Conservation (phyloP, 2,888 invertebrate species). For the Trichacis sp. region DNA sequence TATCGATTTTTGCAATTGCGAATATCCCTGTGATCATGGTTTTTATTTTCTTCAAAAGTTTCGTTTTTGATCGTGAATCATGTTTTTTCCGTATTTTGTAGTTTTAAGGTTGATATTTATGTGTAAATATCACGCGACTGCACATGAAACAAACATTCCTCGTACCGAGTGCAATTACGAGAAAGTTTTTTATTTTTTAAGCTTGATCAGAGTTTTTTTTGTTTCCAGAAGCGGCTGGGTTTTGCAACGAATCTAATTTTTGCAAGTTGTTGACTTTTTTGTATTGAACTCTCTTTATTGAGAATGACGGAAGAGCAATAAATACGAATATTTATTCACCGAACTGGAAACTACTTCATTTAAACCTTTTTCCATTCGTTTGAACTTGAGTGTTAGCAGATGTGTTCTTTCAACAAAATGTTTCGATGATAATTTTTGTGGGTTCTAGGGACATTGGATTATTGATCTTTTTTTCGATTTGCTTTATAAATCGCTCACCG, state of each 20-base stretch:
- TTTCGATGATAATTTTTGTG: no score
- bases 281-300: no score
- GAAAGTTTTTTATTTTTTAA: background rate
- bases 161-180: conserved; percentile 11
- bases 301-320: conserved; percentile 4
- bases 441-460: no score
- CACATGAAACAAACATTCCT: conserved; percentile 60
- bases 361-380: no score
- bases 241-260: background rate
- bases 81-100: background rate
- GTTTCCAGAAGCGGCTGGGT: background rate
- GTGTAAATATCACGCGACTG: conserved; percentile 49
- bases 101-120: background rate
- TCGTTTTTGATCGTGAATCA: background rate
- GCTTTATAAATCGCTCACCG: no score
- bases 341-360: no score
- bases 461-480: no score
- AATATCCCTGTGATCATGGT: no score
- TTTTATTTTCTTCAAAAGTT: no score
- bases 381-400: no score
- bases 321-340: conserved; percentile 28
- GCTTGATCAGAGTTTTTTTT: background rate
- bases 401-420: no score
- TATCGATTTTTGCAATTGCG: no score
- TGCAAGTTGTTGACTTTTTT: conserved; percentile 3